Base-by-base conservation (phyloP, 2,888 invertebrate genomes). In the Yponomeuta plumbellus region DNA sequence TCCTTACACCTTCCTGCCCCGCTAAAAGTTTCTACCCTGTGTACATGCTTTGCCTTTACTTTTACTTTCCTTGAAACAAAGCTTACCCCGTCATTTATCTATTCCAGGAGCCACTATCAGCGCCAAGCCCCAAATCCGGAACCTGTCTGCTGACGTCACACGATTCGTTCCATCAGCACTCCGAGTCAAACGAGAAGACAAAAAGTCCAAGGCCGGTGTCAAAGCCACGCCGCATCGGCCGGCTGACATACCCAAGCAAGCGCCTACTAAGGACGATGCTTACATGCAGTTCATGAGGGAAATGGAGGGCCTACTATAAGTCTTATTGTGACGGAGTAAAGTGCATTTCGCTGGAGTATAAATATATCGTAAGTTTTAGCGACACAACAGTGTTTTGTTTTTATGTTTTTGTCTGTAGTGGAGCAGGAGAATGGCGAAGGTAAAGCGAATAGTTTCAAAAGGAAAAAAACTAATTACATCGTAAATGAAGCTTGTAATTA, bases 211-310 rank as follows among this genome's bases (percentile, higher is more conserved):
- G 73, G 92, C 93, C 17, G 92, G 91, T 59, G 78, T 86, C 65
- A 92, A 92, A 69, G 87, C 93, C 1, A 86, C 92, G 63, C 83
- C 92, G 20, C 83, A 92, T 20, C 87, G 93, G 69, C 92, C 92
- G 58, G 88, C 91, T 1, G 93, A 92, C 59, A 72, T 86, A 20
- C 87, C 88, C 1, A 91, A 92, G 68, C 91, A 88, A 69, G 82
- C 79, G 3, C 93, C 93, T 0, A 98, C 96, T 68, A 99, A 99
- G 83, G 99, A 99, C 80, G 99, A 99, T 80, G 99, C 99, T 13
- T 99, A 99, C 78, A 96, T 98, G 92, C 97, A 98, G 84, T 99
- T 99, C 82, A 99, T 99, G 98, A 96, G 96, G 82, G 99, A 99
- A 91, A 98, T 99, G 97, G 96, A 98, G 80, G 97, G 96, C 65